Conservation (phyloP, 2,797 vertebrate genomes). For the Acestrorhynchus altus region DNA sequence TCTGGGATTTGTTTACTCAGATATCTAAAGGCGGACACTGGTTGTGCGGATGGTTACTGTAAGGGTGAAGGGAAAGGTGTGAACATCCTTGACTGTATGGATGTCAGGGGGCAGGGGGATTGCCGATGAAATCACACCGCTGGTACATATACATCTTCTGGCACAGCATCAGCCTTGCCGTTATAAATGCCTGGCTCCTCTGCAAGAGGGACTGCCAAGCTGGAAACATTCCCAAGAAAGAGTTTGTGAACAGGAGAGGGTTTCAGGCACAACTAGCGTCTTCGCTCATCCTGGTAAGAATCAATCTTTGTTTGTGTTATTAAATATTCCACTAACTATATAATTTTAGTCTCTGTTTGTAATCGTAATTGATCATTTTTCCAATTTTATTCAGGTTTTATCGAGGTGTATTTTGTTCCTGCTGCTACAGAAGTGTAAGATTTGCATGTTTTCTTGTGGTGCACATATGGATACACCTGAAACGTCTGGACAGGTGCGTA, state of each 20-base stretch:
- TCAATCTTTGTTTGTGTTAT: not conserved
- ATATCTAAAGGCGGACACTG: not conserved
- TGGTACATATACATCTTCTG: constrained; percentile 42
- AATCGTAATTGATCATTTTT: not conserved
- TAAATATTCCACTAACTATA: constrained; percentile 3
- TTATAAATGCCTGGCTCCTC: constrained; percentile 37
- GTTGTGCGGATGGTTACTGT: too few species aligned
- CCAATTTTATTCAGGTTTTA: too few species aligned
- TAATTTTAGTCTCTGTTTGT: not conserved
- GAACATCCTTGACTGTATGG: too few species aligned
- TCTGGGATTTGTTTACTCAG: not conserved
- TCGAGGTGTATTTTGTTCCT: not conserved
- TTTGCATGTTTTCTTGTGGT: not conserved
- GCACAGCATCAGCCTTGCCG: constrained; percentile 30
- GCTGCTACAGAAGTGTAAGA: not conserved
- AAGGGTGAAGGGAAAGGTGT: too few species aligned
- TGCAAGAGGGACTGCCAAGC: too few species aligned
- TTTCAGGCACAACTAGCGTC: constrained; percentile 5
- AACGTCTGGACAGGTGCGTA: constrained; percentile 15
- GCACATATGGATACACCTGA: not conserved
- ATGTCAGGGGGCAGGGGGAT: too few species aligned
- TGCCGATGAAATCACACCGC: constrained; percentile 14
- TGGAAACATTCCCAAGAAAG: constrained; percentile 14
- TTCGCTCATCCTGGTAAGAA: not conserved
- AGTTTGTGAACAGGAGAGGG: constrained; percentile 13